Conservation (phyloP, 2,113 vertebrate species). For the Chaetodon auriga region DNA sequence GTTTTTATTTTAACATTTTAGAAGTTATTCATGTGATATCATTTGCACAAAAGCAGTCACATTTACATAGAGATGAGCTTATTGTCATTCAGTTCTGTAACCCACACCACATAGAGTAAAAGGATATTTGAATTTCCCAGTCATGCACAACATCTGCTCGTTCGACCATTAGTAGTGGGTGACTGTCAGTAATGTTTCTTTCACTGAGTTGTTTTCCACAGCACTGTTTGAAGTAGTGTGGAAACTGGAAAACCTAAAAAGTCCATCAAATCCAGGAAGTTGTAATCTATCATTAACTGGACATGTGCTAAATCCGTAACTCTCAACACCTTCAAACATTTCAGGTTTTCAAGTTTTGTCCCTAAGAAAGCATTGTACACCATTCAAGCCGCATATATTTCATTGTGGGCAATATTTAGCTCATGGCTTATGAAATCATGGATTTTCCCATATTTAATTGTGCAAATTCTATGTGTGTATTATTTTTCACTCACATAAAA, state of each 20-base stretch:
- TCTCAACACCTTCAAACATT: background rate
- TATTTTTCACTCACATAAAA: slow-evolving; percentile 24
- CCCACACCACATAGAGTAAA: slow-evolving; percentile 16
- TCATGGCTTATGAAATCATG: background rate
- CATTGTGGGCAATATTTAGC: background rate
- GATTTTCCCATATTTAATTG: slow-evolving; percentile 16
- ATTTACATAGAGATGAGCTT: slow-evolving; percentile 52
- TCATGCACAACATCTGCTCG: background rate
- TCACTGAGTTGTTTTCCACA: background rate
- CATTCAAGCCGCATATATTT: background rate
- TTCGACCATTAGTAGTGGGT: background rate
- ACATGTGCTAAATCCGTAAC: background rate
- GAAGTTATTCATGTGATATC: slow-evolving; percentile 32
- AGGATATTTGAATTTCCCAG: slow-evolving; percentile 22
- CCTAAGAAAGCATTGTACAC: slow-evolving; percentile 2
- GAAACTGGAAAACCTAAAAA: background rate
- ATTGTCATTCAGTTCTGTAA: slow-evolving; percentile 38
- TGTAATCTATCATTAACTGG: background rate
- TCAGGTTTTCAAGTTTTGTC: background rate
- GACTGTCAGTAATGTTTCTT: background rate
- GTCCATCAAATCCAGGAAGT: background rate
- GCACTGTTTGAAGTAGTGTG: slow-evolving; percentile 4
- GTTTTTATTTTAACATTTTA: slow-evolving; percentile 60
- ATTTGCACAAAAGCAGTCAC: slow-evolving; percentile 40
- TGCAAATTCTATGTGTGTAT: slow-evolving; percentile 24